Evolutionary conservation across 2,888 invertebrate species (phyloP), one percentile per base, ranked within the genome.

Genomic region (Lepidonotus clava): DNA sequence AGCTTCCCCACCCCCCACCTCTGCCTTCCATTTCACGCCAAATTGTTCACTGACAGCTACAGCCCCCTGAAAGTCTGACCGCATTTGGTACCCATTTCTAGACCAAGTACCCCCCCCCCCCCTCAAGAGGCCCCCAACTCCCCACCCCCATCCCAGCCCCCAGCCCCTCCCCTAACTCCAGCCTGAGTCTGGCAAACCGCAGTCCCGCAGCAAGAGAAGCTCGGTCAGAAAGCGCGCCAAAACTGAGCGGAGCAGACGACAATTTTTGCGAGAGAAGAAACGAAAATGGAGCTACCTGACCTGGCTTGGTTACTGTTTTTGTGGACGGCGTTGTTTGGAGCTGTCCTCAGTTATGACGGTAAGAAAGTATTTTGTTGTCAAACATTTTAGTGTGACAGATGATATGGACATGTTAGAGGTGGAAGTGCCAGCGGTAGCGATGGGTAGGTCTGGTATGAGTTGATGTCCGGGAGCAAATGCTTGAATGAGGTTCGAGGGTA

Each of bases 321-420:
- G 18, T 76, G 76, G 76, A 76, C 76, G 38, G 40, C 40, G 18
- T 38, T 76, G 14, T 76, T 76, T 38, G 76, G 76, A 34, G 76
- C 76, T 40, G 76, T 76, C 8, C 76, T 76, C 38, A 76, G 76
- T 24, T 76, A 76, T 38, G 76, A 76, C 18, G 76, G 76, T 76
- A 76, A 34, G 76, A 46, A 18, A 46, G 46, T 18, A 18, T 46
- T 46, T 46, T 46, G 46, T 46, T 46, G 46, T 46, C 46, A 46
- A 46, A 46, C 18, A 18, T 46, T 18, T 46, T 24, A 56, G 5
- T 11, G 5, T 66, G 32, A 28, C 66, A 28, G 66, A 66, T n/a
- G n/a, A n/a, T n/a, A n/a, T n/a, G n/a, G n/a, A n/a, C n/a, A n/a
- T n/a, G n/a, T n/a, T n/a, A n/a, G n/a, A n/a, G n/a, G n/a, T n/a